phyloP scores from a whole-genome alignment of 2,797 vertebrate species.

The Anolis apletophallus region DNA sequence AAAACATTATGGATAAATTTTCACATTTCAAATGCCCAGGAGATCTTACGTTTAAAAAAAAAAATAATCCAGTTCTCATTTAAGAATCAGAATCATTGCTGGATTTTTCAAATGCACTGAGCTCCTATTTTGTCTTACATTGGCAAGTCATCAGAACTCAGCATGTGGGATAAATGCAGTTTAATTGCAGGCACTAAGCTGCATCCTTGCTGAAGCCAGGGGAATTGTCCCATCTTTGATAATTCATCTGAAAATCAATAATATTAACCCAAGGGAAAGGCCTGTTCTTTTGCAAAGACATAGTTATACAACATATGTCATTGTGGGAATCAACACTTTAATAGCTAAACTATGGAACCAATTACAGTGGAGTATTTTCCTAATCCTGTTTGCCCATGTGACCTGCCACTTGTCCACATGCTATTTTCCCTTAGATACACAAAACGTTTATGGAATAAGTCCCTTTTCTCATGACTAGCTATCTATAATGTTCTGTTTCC shows the following conservation, averaged over 20 bases:
- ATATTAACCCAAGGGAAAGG: constrained; percentile 36
- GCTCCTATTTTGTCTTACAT: constrained; percentile 21
- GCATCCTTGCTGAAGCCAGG: constrained; percentile 3
- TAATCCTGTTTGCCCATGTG: constrained; percentile 17
- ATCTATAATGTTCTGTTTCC: constrained; percentile 27
- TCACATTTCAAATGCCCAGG: constrained; percentile 12
- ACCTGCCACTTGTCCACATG: not conserved
- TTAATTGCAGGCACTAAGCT: constrained; percentile 34
- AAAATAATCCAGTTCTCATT: not conserved
- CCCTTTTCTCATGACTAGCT: constrained; percentile 48
- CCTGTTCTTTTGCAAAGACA: constrained; percentile 29
- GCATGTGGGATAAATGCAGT: constrained; percentile 41
- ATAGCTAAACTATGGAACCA: constrained; percentile 25
- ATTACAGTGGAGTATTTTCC: constrained; percentile 25
- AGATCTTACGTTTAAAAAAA: not conserved
- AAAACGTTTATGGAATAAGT: constrained; percentile 51
- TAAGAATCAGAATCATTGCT: not conserved
- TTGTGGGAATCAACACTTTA: constrained; percentile 35
- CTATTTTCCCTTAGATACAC: constrained; percentile 50
- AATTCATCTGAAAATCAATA: constrained; percentile 44
- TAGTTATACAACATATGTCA: constrained; percentile 29
- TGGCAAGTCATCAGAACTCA: constrained; percentile 24
- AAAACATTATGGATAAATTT: constrained; percentile 1
- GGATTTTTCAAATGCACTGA: constrained; percentile 20
- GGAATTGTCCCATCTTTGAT: constrained; percentile 42